Evolutionary conservation across 1,140 invertebrate genomes (phyloP), one percentile per base, ranked within the genome.

Genomic region (Calliphora vicina): DNA sequence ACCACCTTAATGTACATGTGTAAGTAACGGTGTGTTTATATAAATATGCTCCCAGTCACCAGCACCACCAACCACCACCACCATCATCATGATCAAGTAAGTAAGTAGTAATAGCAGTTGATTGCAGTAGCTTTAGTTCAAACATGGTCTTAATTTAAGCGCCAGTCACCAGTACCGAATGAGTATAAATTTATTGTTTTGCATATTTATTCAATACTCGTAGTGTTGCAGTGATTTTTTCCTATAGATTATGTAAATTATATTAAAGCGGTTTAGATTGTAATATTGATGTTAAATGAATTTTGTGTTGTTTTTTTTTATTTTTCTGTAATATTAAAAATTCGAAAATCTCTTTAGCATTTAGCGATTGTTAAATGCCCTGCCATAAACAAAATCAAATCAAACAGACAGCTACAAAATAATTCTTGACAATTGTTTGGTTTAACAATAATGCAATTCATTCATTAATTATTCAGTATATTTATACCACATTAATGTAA

Each of bases 111-210:
- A 35, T 35, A 35, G 29, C 10, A 35, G 50, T 57, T 17, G 50
- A 4, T 17, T 57, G 50, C 15, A n/a, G 50, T 17, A n/a, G 50
- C 50, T n/a, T 17, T 57, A n/a, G 50, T 57, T n/a, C 50, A 57
- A 57, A 57, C n/a, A 57, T 57, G 50, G 50, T 57, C 50, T 67
- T 67, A 23, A 67, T 67, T 67, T 67, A 67, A 67, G 61, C 61
- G 61, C 61, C 61, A 67, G 61, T 67, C 50, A 57, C 50, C 17
- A 57, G 35, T 35, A 35, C 35, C 35, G 4, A 35, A 10, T 35
- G 35, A 35, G 35, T 35, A 35, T 15, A 13, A 50, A 67, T 67
- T 23, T 23, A 67, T 67, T 23, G n/a, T 5, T 23, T 67, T 23
- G n/a, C 61, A 23, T 23, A 67, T 23, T 67, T 67, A 67, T 67